These are phyloP conservation scores for Bombycilla garrulus DNA, from an alignment of 2,113 vertebrate genomes.

Conservation along the genomic window DNA sequence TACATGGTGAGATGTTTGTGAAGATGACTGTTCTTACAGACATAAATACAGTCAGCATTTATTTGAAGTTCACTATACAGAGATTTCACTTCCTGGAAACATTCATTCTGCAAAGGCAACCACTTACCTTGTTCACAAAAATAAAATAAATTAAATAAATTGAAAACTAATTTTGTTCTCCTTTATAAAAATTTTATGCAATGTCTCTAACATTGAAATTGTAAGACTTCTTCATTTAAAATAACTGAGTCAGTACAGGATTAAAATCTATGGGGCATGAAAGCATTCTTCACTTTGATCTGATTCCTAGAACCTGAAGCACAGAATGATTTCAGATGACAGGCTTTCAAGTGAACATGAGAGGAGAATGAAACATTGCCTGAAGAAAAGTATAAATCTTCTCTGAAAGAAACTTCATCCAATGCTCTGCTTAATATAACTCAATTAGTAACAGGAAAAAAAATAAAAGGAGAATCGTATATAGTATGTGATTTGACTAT, in stretches of 20 bases:
- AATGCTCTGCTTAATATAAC: neutral
- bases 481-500: neutral
- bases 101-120: neutral
- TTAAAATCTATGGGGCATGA: constrained; percentile 40
- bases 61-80: neutral
- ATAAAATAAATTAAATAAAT: neutral
- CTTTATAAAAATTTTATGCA: neutral
- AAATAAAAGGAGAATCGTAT: neutral
- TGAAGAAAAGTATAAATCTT: constrained; percentile 41
- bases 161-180: neutral
- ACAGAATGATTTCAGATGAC: constrained; percentile 48
- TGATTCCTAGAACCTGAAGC: constrained; percentile 52
- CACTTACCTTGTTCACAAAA: neutral
- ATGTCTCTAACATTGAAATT: constrained; percentile 7
- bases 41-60: neutral
- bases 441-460: neutral
- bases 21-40: neutral
- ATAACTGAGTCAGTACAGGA: constrained; percentile 26
- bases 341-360: constrained; percentile 52
- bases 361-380: constrained; percentile 36
- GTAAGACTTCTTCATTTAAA: constrained; percentile 2
- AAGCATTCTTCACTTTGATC: constrained; percentile 52
- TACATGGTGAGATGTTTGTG: neutral
- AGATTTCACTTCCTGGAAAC: neutral
- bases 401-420: constrained; percentile 3